phyloP scores from a whole-genome alignment of 2,888 invertebrate genomes.

The Lutraria lutraria region DNA sequence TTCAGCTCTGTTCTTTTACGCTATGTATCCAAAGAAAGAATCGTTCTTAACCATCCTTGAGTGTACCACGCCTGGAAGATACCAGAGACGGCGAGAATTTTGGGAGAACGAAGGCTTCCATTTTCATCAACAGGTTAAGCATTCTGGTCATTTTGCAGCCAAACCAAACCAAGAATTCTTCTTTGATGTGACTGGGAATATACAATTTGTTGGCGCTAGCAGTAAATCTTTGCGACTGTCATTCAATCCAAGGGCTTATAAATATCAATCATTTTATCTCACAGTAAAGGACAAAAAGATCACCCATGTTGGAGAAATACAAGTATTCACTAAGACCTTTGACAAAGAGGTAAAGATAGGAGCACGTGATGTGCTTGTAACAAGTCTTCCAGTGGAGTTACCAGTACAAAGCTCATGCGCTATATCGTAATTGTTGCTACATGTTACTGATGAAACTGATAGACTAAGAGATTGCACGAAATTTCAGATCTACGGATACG shows the following conservation, averaged over 20 bases:
- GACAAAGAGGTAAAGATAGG: slow-evolving; percentile 36
- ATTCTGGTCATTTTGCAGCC: slow-evolving; percentile 68
- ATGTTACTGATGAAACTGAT: background rate
- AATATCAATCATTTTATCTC: slow-evolving; percentile 67
- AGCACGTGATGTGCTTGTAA: slow-evolving; percentile 45
- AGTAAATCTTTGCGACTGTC: slow-evolving; percentile 35
- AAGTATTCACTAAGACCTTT: slow-evolving; percentile 40
- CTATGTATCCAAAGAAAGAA: slow-evolving; percentile 58
- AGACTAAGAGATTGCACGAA: background rate
- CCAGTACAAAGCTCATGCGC: slow-evolving; percentile 38
- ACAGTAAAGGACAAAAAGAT: slow-evolving; percentile 31
- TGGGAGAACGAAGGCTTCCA: slow-evolving; percentile 67
- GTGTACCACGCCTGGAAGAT: slow-evolving; percentile 66
- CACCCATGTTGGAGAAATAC: slow-evolving; percentile 61
- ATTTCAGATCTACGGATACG: too few species aligned
- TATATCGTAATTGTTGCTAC: slow-evolving; percentile 33
- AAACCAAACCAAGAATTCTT: slow-evolving; percentile 64
- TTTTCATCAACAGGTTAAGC: slow-evolving; percentile 61
- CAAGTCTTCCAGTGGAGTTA: slow-evolving; percentile 62
- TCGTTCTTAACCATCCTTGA: slow-evolving; percentile 62
- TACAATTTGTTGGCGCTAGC: slow-evolving; percentile 47
- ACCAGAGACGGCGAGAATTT: slow-evolving; percentile 60
- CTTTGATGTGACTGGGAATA: slow-evolving; percentile 59
- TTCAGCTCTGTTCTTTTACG: slow-evolving; percentile 66
- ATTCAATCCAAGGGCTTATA: slow-evolving; percentile 66